These are phyloP conservation scores for Agonum fuliginosum DNA, from an alignment of 2,888 invertebrate species.

Conservation along the genomic window DNA sequence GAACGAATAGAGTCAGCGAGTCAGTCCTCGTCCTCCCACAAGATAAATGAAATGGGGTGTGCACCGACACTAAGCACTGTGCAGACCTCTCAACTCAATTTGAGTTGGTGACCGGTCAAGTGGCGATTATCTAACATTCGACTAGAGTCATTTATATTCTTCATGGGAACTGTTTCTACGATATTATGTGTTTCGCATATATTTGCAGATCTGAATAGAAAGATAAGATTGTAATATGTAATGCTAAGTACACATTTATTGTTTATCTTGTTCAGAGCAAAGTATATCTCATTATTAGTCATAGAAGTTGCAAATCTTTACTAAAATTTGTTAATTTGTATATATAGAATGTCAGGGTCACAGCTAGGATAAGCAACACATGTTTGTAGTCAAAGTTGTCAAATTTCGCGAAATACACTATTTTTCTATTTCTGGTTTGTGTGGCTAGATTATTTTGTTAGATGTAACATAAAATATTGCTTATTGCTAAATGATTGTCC, in stretches of 20 bases:
- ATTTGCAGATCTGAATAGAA: neutral
- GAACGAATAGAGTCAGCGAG: neutral
- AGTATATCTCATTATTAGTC: conserved; percentile 12
- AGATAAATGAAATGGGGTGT: conserved; percentile 7
- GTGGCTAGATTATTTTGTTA: neutral
- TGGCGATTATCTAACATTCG: neutral
- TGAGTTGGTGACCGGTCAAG: neutral
- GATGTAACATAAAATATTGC: neutral
- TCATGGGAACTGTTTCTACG: neutral
- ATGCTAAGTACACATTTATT: neutral
- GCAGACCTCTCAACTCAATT: neutral
- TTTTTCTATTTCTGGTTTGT: neutral
- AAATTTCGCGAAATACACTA: neutral
- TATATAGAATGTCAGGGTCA: neutral
- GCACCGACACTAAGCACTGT: too few species aligned
- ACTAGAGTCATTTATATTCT: neutral
- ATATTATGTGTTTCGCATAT: neutral
- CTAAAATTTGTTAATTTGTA: neutral
- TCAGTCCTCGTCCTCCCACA: neutral
- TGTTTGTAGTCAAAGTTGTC: neutral
- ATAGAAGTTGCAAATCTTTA: neutral
- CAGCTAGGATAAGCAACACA: neutral
- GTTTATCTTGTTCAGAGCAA: conserved; percentile 9
- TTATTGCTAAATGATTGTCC: conserved; percentile 4
- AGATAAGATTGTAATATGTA: conserved; percentile 6